Evolutionary conservation across 2,113 vertebrate species (phyloP).

Genomic region (Coturnix japonica): DNA sequence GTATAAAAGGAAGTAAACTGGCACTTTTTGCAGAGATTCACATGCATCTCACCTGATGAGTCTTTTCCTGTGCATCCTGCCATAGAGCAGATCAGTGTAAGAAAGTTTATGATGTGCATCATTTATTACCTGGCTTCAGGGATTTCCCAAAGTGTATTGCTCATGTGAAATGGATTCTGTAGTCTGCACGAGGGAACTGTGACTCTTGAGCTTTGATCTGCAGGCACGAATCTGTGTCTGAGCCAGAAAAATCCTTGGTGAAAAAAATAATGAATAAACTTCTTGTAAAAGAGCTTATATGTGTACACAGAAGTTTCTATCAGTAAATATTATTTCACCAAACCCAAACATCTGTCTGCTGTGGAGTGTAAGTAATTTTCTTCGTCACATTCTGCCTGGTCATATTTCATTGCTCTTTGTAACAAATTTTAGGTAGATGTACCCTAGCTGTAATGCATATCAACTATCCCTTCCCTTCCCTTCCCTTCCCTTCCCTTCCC

Average conservation of each 20-base stretch:
- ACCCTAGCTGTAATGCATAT: not conserved
- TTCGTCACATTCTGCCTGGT: not conserved
- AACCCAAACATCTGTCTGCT: conserved; percentile 19
- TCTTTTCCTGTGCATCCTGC: not conserved
- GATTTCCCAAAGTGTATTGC: not conserved
- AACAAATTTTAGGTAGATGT: not conserved
- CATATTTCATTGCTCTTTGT: not conserved
- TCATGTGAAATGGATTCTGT: not conserved
- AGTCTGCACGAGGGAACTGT: not conserved
- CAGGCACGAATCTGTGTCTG: not conserved
- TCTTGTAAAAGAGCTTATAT: conserved; percentile 18
- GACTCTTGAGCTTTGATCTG: not conserved
- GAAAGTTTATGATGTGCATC: not conserved
- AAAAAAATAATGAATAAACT: not conserved
- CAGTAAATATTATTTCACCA: conserved; percentile 41
- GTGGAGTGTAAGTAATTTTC: not conserved
- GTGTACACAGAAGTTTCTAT: not conserved
- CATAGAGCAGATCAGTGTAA: not conserved
- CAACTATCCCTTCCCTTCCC: not conserved
- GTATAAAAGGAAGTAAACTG: not conserved
- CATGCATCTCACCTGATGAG: not conserved
- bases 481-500: no score
- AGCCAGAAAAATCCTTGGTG: not conserved
- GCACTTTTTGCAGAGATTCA: not conserved
- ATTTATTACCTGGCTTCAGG: not conserved